Evolutionary conservation across 2,888 invertebrate genomes (phyloP), one percentile per base, ranked within the genome.

Genomic region (Torymus texanus): DNA sequence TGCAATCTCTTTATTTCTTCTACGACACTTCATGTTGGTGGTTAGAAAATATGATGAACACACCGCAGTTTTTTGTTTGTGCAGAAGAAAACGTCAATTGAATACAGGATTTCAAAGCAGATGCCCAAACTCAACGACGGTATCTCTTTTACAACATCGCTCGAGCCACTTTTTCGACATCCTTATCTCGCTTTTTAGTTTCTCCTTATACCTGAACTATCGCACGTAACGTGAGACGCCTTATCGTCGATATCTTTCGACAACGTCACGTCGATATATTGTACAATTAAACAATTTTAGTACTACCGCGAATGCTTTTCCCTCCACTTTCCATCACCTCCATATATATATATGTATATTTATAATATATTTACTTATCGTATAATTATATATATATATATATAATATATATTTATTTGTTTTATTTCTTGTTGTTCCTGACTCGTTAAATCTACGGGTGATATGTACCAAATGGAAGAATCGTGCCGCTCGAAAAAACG

Each of bases 381-480:
- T 65, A 74, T 41, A 41, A 41, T 41, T 8, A 41, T 41, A 73
- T 75, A 75, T 75, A 79, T 80, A 71, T 72, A 78, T 77, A 82
- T 79, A 67, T n/a, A n/a, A n/a, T n/a, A 81, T 83, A 79, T 72
- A 75, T 78, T 29, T 81, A 81, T 81, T 61, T 78, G 73, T 74
- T 79, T 59, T 71, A 21, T 81, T 79, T 73, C 75, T 51, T 62
- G 61, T 76, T 56, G 21, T 14, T 51, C 79, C 80, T 83, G 41
- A 41, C 81, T 82, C 79, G 84, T 83, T 85, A 84, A 84, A 83
- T 83, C 79, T 86, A 83, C 83, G 84, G 85, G 87, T 90, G 90
- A 90, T 89, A 90, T 89, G 89, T 90, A 89, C 88, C 88, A 90
- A 90, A 89, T 90, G 90, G 90, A 90, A 90, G 90, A 90, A 88